Evolutionary conservation across 2,797 vertebrate species (phyloP), one percentile per base, ranked within the genome.

Genomic region (Centropyge bicolor): DNA sequence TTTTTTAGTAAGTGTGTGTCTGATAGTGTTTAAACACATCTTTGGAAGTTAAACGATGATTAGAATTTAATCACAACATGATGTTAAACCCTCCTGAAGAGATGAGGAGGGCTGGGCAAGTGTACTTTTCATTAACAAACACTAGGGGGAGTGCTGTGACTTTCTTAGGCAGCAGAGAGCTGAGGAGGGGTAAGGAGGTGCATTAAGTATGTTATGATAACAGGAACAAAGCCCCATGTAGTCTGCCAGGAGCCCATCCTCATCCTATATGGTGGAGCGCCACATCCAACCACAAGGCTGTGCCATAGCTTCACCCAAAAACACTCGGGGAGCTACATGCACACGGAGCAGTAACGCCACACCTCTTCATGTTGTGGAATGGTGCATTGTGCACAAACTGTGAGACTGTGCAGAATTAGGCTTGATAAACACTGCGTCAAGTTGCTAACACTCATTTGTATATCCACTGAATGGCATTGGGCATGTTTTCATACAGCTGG

Each of bases 141-240:
- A 96, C 96, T 89, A 96, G 97, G 96, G 96, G 97, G 97, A 92
- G 96, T 88, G 81, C 93, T 95, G 94, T 86, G 85, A 94, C 96
- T 94, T 96, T 69, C 12, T 83, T 86, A 80, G 55, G 68, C 52
- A 80, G 73, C 70, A 51, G 24, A 51, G 27, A 49, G 60, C 76
- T 27, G 51, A 67, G 69, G 75, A 62, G 78, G 56, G 20, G 78
- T 48, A 76, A 60, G 51, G 80, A 56, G 61, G 74, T 76, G 76
- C 65, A 82, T 62, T 59, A 81, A 80, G 67, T 77, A 19, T 85
- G 85, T 76, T 74, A 82, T 87, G 82, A 74, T 82, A 82, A 77
- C 60, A 78, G 74, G 93, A 94, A 95, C 93, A 95, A 95, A 94
- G 93, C 89, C 86, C 70, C 74, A 71, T 81, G 81, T 63, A 82